Base-by-base conservation (phyloP, 2,888 invertebrate species). In the Dione vanillae region DNA sequence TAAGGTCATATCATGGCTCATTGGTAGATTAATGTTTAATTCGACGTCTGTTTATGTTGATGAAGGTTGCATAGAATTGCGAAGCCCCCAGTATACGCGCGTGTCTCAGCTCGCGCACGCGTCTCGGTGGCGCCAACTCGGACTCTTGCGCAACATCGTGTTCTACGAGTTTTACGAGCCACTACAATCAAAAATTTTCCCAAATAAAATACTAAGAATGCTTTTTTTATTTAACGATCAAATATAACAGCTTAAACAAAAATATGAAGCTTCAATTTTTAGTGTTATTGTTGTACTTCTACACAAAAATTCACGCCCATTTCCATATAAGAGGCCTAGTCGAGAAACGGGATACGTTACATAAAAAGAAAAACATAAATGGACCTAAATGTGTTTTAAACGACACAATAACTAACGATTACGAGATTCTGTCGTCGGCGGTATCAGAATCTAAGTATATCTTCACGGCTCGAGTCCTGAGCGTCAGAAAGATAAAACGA, bases 381-480 rank as follows among this genome's bases (percentile, higher is more conserved):
- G 85, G 80, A 78, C 80, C 88, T 86, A 91, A 92, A 91, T 92
- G 92, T 89, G 85, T 89, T 89, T 90, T 89, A 84, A 92, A 93
- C 85, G 92, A 91, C 89, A 93, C 92, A 85, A 90, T 92, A 89
- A 92, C 91, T 88, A 92, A 93, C 89, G 92, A 93, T 89, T 92
- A 92, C 83, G 92, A 92, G 89, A 91, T 92, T 88, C 83, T 93
- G 88, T 89, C 92, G 84, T 93, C 92, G 80, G 91, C 90, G 80
- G 92, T 93, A 81, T 92, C 92, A 84, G 92, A 92, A 85, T 92
- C 92, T 84, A 91, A 91, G 87, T 92, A 93, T 85, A 90, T 93
- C 86, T 93, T 93, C 86, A 91, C 92, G 74, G 92, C 92, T 75
- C 85, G 92, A 77, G 91, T 93, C 77, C 83, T 93, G 77, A 91